A percentile compares a stretch with the other conserved stretches of the same genome.
These are phyloP conservation scores for Brachionus koreanus DNA, from an alignment of 1,140 invertebrate genomes.

Conservation along the genomic window DNA sequence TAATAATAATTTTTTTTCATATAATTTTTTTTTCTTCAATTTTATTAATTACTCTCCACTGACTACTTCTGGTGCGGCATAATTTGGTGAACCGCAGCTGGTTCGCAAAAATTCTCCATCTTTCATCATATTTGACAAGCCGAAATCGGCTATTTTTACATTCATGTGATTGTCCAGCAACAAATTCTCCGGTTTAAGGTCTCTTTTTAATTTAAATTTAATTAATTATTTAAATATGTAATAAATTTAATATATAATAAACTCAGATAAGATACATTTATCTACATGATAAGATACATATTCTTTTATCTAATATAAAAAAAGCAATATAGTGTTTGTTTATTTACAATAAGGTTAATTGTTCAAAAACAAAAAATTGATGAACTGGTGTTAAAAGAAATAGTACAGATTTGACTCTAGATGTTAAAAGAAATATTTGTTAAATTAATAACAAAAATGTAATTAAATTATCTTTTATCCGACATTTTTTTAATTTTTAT, in stretches of 20 bases:
- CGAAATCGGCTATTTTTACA: slow-evolving; percentile 99
- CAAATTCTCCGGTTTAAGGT: slow-evolving; percentile 81
- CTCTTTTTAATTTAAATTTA: slow-evolving; percentile 46
- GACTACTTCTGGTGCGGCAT: slow-evolving; percentile 98
- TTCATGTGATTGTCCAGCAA: slow-evolving; percentile 91
- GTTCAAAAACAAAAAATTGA: too few species aligned
- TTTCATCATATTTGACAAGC: slow-evolving; percentile 99
- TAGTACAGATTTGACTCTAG: too few species aligned
- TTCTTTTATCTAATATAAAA: too few species aligned
- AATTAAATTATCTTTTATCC: too few species aligned
- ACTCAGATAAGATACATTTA: too few species aligned
- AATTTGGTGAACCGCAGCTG: slow-evolving; percentile 97
- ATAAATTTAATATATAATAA: background rate
- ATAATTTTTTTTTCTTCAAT: slow-evolving; percentile 15
- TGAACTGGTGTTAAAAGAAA: too few species aligned
- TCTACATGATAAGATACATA: too few species aligned
- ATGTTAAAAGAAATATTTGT: too few species aligned
- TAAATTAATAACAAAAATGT: too few species aligned
- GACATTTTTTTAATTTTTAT: too few species aligned
- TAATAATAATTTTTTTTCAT: slow-evolving; percentile 47
- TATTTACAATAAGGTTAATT: too few species aligned
- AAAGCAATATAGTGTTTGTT: too few species aligned
- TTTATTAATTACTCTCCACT: slow-evolving; percentile 74
- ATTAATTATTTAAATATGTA: background rate
- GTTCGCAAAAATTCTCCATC: slow-evolving; percentile 98